Evolutionary conservation across 2,113 vertebrate genomes (phyloP), one percentile per base, ranked within the genome.

Genomic region (Microtus oregoni): DNA sequence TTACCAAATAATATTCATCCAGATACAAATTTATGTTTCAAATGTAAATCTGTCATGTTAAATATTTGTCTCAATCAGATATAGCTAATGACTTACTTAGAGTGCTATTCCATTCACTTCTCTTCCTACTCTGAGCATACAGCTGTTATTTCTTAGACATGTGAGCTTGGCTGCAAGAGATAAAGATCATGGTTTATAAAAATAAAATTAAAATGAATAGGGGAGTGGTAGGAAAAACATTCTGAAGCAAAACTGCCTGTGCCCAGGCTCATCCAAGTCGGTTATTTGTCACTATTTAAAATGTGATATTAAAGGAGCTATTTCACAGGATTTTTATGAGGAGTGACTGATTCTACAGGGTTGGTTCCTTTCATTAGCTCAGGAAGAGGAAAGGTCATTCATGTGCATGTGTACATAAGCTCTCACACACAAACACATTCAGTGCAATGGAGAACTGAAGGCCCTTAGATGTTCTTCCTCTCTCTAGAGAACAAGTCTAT

Each of bases 61-160:
- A 92, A 91, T 77, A 91, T 78, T 41, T 82, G 24, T 92, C 61
- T 88, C 72, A 96, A 67, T 72, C 73, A 83, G 86, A 81, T 83
- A 70, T 94, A 58, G 77, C 70, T 35, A 63, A 44, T 55, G 82
- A 41, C 47, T 92, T 38, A 93, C 50, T 61, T 7, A 58, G n/a
- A 52, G 2, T 58, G 32, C 10, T 58, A n/a, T 12, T 91, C 30
- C 55, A 92, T 63, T 86, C 50, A 86, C 77, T 87, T 87, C n/a
- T 73, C 38, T 41, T 93, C 61, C 75, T 65, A 35, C 6, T 92
- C 65, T 13, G 22, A 35, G 73, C 76, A 26, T 94, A 52, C 63
- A 73, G 4, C 19, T 41, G 26, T 75, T 55, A 76, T 24, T 94
- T 94, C 44, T 86, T 50, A 58, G 67, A 44, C 90, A 14, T 72